Base-by-base conservation (phyloP, 2,888 invertebrate genomes). In the Ectemnius cavifrons region DNA sequence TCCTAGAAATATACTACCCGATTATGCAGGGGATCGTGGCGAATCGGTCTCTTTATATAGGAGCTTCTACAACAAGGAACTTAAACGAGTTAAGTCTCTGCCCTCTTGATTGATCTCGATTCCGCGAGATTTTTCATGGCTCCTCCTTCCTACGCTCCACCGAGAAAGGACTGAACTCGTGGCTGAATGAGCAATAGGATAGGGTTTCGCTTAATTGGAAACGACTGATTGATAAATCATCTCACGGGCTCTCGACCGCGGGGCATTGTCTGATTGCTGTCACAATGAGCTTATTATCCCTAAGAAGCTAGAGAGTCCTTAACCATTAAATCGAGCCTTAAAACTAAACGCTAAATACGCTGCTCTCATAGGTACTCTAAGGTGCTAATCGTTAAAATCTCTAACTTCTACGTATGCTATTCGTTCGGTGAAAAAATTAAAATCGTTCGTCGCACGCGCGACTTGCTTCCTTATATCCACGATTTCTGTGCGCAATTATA, bases 241-340 rank as follows among this genome's bases (percentile, higher is more conserved):
- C 56, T 71, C 64, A 46, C 63, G 73, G 74, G 76, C 79, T 80
- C 52, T 78, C 67, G 83, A 86, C 84, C 87, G 82, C 83, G 82
- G 82, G 83, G 78, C 78, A 79, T 75, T 2, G 52, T 52, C 85
- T 89, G 89, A 89, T 89, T 89, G 89, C 85, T 89, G 86, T 89
- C 89, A 87, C 89, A 89, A 89, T 89, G 88, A 88, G 87, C 87
- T 88, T 89, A 87, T 83, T 80, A 81, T 76, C 80, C 71, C 84
- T 87, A 86, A 70, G 75, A 84, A 86, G 82, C 84, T 87, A 85
- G 78, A 82, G 80, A 81, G 77, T 67, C 69, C 84, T 87, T 82
- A 82, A 83, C 64, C 66, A 70, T 67, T 79, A 83, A 62, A 52
- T 83, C 77, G 49, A 63, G 70, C 67, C 67, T 77, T 79, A 82